Evolutionary conservation across 37 sponge, comb jelly and placozoan genomes (phyloP), one percentile per base, ranked within the genome.

Genomic region (Beroe forskalii): DNA sequence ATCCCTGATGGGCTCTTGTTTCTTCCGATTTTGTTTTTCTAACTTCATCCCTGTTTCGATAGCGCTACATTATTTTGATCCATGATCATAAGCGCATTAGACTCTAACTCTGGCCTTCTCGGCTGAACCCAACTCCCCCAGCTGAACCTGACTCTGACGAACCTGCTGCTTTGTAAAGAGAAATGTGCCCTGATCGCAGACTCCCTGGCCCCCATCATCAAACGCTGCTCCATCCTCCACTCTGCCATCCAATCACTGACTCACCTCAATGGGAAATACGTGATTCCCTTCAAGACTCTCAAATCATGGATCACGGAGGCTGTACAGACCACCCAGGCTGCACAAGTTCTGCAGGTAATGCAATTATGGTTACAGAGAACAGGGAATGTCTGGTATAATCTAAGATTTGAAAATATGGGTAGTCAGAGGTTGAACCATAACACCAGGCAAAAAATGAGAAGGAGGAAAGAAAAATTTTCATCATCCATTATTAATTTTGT

Each of bases 241-340:
- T 27, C 86, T 4, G 86, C 86, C 30, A 80, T 80, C 48, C 86
- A 80, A 24, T 80, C 86, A 14, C 86, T 80, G 19, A 12, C 55
- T 42, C 43, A 41, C 30, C 86, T 80, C 55, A 80, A 80, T 30
- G 3, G 12, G 1, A 80, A 80, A 41, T 80, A 80, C 30, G 86
- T 38, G 40, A 38, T 80, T 1, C 30, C 86, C 4, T 80, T 80
- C 48, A 80, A 80, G 48, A 80, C 86, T 1, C 42, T 80, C 55
- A 80, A 80, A 25, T 9, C 86, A 24, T 80, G 86, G 86, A 44
- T 80, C 22, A 48, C 42, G 12, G 86, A 80, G 27, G 72, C 72
- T 36, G 32, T 69, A 33, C 37, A 69, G 39, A 69, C 27, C 1
- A 69, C 72, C 14, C 33, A 69, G 32, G 72, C 37, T 32, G 37